Evolutionary conservation across 2,113 vertebrate species (phyloP), one percentile per base, ranked within the genome.

Genomic region (Stegostoma tigrinum): DNA sequence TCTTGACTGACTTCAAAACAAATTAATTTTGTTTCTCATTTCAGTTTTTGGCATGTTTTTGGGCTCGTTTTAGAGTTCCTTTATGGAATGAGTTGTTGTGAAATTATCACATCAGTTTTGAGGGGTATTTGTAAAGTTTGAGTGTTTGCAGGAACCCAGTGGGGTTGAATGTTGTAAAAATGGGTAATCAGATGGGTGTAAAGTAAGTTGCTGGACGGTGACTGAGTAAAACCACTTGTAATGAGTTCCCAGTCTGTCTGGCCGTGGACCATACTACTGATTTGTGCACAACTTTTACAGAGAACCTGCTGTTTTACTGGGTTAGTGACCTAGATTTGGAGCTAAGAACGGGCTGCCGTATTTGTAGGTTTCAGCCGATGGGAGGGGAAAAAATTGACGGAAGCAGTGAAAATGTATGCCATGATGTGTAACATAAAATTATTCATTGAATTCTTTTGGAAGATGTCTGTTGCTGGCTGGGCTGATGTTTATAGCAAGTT

Each of bases 281-380:
- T 93, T 93, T 93, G 55, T 93, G n/a, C 89, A 93, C 61, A n/a
- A n/a, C 7, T 34, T 93, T 21, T 17, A 64, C 89, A 66, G 61
- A 64, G 66, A 66, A 66, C 89, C 89, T 38, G 89, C 89, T 93
- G 89, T 64, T 93, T 93, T 38, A 93, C 89, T 93, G 89, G n/a
- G 55, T 64, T 38, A 38, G 64, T 38, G 89, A 66, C 23, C 89
- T 66, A 34, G 55, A 66, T 66, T 93, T 93, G 89, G 61, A 93
- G 34, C 8, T 17, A 89, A 89, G 34, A 89, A 89, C 34, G 8
- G 52, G 48, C 86, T 89, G 27, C 86, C 12, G 17, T 89, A 89
- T 89, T 89, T 55, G 14, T 61, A 14, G 0, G 61, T 93, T 38
- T 93, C n/a, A 19, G 61, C 23, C 23, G 27, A 15, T 17, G 72